These are phyloP conservation scores for Chelonia mydas DNA, from an alignment of 2,797 vertebrate genomes.

Conservation along the genomic window DNA sequence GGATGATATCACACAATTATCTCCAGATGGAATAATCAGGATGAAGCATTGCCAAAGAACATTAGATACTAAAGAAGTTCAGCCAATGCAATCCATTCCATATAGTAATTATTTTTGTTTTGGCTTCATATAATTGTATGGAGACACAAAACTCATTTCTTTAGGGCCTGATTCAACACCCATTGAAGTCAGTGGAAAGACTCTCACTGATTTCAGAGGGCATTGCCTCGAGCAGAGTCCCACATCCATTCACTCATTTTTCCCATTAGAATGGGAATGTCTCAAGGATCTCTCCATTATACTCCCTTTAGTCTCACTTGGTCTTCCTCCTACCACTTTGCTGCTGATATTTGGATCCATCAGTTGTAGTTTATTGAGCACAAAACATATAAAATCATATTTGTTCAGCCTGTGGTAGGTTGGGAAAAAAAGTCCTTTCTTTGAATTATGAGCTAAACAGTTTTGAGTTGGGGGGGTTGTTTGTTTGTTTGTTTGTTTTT, in stretches of 20 bases:
- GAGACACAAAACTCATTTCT: constrained; percentile 49
- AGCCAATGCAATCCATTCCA: constrained; percentile 74
- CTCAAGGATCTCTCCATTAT: background rate
- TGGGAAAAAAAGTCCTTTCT: background rate
- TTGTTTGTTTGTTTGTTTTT: background rate
- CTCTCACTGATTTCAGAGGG: background rate
- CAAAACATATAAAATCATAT: constrained; percentile 47
- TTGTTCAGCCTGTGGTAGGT: constrained; percentile 5
- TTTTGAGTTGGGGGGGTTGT: constrained; percentile 6
- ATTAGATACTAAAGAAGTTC: constrained; percentile 74
- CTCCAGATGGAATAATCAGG: constrained; percentile 84
- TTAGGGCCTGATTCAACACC: background rate
- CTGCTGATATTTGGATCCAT: background rate
- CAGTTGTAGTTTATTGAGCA: constrained; percentile 34
- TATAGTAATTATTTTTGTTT: constrained; percentile 81
- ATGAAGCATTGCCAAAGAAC: constrained; percentile 79
- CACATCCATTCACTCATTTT: background rate
- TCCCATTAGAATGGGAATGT: constrained; percentile 28
- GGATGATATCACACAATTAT: constrained; percentile 86
- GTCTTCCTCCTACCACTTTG: background rate
- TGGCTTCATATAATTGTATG: constrained; percentile 70
- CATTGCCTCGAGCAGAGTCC: background rate
- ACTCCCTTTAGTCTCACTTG: background rate
- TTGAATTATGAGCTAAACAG: background rate
- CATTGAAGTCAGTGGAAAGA: background rate